Evolutionary conservation across 2,797 vertebrate species (phyloP).

Genomic region (Craterocephalus amniculus): DNA sequence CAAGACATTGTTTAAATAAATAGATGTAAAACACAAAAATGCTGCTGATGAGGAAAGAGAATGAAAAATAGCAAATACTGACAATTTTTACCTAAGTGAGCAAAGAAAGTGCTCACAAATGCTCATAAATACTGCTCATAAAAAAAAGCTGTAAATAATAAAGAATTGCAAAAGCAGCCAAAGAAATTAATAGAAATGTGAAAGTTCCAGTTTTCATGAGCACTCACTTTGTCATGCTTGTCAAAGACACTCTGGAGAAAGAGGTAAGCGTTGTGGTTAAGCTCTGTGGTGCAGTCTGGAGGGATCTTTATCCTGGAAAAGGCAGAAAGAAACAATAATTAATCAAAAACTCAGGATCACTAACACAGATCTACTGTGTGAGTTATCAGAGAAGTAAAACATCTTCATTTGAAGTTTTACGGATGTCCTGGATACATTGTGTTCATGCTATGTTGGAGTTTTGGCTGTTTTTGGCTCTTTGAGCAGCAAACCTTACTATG

Average conservation of each 20-base stretch:
- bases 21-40: neutral
- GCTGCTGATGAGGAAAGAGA: too few species aligned
- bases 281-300: slow-evolving; percentile 94
- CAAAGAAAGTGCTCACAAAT: too few species aligned
- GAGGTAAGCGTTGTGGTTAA: slow-evolving; percentile 97
- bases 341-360: too few species aligned
- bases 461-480: too few species aligned
- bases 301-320: slow-evolving; percentile 91
- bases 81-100: neutral
- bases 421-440: too few species aligned
- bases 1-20: neutral
- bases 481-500: too few species aligned
- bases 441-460: too few species aligned
- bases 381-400: too few species aligned
- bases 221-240: slow-evolving; percentile 96
- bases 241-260: slow-evolving; percentile 98
- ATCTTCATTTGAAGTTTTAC: too few species aligned
- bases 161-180: neutral
- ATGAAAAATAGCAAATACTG: neutral
- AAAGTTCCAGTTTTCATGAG: neutral
- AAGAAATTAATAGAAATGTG: neutral
- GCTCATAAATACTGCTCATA: too few species aligned
- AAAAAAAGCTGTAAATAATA: neutral
- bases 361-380: neutral
- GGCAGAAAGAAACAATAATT: slow-evolving; percentile 16